These are phyloP conservation scores for Candoia aspera DNA, from an alignment of 2,113 vertebrate genomes.

Conservation along the genomic window DNA sequence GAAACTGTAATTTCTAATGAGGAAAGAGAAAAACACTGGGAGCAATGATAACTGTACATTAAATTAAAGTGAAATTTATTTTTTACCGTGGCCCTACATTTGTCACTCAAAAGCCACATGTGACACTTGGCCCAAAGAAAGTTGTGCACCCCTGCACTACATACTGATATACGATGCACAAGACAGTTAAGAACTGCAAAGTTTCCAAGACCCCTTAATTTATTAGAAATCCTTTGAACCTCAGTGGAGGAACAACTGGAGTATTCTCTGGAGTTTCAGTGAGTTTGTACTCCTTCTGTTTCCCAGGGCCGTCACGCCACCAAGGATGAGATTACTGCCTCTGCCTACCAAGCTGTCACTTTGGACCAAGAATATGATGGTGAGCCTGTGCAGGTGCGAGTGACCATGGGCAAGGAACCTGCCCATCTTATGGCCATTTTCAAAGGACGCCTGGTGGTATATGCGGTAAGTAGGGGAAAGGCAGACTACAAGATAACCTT, in stretches of 20 bases:
- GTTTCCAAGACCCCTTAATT: neutral
- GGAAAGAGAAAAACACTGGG: neutral
- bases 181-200: neutral
- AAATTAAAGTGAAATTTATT: neutral
- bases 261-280: neutral
- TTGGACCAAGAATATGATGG: conserved; percentile 84
- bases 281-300: neutral
- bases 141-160: neutral
- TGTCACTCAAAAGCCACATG: neutral
- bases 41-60: too few species aligned
- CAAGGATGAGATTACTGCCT: conserved; percentile 80
- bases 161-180: neutral
- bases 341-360: conserved; percentile 78
- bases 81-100: neutral
- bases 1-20: neutral
- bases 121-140: neutral
- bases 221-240: neutral
- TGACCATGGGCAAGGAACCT: conserved; percentile 89
- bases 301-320: conserved; percentile 82
- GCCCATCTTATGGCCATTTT: conserved; percentile 88
- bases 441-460: conserved; percentile 86
- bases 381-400: conserved; percentile 81
- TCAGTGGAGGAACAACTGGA: neutral
- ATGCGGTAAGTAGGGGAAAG: conserved; percentile 68
- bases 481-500: neutral